phyloP scores from a whole-genome alignment of 1,140 invertebrate species.

The Daktulosphaira vitifoliae region DNA sequence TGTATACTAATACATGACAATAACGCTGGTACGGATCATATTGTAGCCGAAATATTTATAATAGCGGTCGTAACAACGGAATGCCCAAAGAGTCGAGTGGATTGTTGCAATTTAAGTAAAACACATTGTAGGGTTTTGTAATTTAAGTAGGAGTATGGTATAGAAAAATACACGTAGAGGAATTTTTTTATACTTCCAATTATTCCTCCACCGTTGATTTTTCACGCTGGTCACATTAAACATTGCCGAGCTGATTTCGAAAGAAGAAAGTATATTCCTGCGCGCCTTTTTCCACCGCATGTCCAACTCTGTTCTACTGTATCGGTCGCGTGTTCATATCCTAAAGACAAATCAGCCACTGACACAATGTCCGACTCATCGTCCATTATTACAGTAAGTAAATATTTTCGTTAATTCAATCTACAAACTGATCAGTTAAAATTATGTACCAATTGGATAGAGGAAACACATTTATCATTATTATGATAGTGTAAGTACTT shows the following conservation, averaged over 20 bases:
- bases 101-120: not conserved
- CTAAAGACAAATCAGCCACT: not conserved
- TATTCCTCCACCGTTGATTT: conserved; percentile 10
- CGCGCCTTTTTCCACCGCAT: not conserved
- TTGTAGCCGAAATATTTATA: too few species aligned
- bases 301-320: not conserved
- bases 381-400: conserved; percentile 1
- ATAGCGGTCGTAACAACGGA: too few species aligned
- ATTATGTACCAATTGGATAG: too few species aligned
- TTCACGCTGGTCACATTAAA: conserved; percentile 24
- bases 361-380: conserved; percentile 16
- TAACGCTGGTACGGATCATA: too few species aligned
- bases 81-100: not conserved
- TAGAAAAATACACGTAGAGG: conserved; percentile 1
- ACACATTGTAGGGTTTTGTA: conserved; percentile 14
- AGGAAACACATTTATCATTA: too few species aligned
- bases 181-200: conserved; percentile 23
- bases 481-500: too few species aligned
- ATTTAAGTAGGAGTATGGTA: too few species aligned
- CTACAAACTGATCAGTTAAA: too few species aligned
- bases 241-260: conserved; percentile 10
- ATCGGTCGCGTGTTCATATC: not conserved
- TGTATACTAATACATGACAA: too few species aligned
- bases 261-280: conserved; percentile 18
- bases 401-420: too few species aligned